A percentile compares a stretch with the other conserved stretches of the same genome.
These are phyloP conservation scores for Bombus sylvicola DNA, from an alignment of 1,140 invertebrate species.

Conservation along the genomic window DNA sequence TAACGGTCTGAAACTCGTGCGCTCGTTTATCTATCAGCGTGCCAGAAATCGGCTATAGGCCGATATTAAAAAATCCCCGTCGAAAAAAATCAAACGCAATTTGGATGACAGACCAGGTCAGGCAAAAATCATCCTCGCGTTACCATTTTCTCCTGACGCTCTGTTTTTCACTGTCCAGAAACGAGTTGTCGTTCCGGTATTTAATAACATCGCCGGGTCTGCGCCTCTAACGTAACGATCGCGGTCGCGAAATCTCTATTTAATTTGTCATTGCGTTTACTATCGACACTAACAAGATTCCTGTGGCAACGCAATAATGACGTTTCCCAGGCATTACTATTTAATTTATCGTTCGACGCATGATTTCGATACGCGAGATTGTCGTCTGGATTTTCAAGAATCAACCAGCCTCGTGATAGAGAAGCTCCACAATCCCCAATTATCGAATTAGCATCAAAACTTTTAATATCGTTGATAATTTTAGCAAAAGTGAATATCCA, in stretches of 20 bases:
- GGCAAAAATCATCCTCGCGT: not conserved
- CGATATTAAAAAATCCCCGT: conserved; percentile 3
- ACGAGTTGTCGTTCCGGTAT: not conserved
- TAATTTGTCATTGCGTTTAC: conserved; percentile 43
- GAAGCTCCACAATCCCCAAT: too few relatives aligned
- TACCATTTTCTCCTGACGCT: not conserved
- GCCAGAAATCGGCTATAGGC: not conserved
- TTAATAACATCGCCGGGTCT: not conserved
- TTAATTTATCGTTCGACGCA: conserved; percentile 27
- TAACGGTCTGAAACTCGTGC: not conserved
- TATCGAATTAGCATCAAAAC: too few relatives aligned
- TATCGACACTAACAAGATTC: conserved; percentile 34
- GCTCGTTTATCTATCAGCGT: not conserved
- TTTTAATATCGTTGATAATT: too few relatives aligned
- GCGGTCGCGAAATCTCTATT: conserved; percentile 26
- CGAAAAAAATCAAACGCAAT: not conserved
- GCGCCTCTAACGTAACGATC: not conserved
- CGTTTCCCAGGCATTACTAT: not conserved
- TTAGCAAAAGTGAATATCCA: too few relatives aligned
- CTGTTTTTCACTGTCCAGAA: not conserved
- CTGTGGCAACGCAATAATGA: conserved; percentile 3
- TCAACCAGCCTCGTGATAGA: too few relatives aligned
- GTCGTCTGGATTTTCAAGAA: not conserved
- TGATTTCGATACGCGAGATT: not conserved
- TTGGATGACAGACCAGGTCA: too few relatives aligned